phyloP scores from a whole-genome alignment of 2,797 vertebrate genomes.

The Sebastes iracundus region DNA sequence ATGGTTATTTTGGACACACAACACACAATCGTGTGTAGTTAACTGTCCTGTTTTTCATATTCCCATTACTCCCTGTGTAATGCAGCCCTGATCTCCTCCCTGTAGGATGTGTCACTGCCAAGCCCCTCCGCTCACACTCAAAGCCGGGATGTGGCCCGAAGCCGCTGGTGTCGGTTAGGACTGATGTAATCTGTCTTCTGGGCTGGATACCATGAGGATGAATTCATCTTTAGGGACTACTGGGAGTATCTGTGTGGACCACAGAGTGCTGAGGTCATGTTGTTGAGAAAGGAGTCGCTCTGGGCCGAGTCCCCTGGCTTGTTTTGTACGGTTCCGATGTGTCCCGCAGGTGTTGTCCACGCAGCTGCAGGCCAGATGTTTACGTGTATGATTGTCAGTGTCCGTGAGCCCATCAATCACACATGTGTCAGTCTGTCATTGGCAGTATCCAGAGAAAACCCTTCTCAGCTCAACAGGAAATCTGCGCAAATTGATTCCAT shows the following conservation, averaged over 20 bases:
- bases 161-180: slow-evolving; percentile 4
- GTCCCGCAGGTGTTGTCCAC: slow-evolving; percentile 49
- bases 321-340: slow-evolving; percentile 15
- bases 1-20: background rate
- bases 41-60: background rate
- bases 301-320: background rate
- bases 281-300: slow-evolving; percentile 22
- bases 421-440: slow-evolving; percentile 19
- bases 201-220: slow-evolving; percentile 46
- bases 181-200: slow-evolving; percentile 48
- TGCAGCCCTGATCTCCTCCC: background rate
- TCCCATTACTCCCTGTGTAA: background rate
- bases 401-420: slow-evolving; percentile 34
- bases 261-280: slow-evolving; percentile 45
- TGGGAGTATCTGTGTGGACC: slow-evolving; percentile 34
- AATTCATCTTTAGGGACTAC: slow-evolving; percentile 48
- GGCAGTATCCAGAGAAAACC: background rate
- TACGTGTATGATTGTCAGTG: slow-evolving; percentile 10
- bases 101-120: slow-evolving; percentile 10
- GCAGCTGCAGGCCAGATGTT: slow-evolving; percentile 66
- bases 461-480: slow-evolving; percentile 9
- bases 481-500: background rate
- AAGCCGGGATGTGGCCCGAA: slow-evolving; percentile 18
- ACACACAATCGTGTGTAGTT: background rate
- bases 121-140: background rate